Percentiles rank a stretch among this genome's conserved stretches.
Evolutionary conservation across 1,140 invertebrate species (phyloP).

Genomic region (Drosophila pectinifera): DNA sequence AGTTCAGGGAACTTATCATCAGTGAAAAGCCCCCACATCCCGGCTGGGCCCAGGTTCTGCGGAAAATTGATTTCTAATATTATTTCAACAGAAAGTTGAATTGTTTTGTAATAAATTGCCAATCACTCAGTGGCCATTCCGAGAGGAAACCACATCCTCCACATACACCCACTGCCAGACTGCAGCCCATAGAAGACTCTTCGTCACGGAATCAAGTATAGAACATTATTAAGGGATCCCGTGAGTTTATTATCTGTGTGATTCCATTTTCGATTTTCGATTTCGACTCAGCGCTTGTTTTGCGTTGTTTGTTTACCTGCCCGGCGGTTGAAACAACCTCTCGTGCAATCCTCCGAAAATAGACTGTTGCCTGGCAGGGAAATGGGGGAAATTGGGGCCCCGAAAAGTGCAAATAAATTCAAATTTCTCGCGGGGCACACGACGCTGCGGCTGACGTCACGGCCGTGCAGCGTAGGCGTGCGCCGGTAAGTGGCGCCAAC

Average conservation of each 20-base stretch:
- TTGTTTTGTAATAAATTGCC: conserved; percentile 56
- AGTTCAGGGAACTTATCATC: conserved; percentile 48
- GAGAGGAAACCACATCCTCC: conserved; percentile 21
- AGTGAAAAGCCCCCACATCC: conserved; percentile 9
- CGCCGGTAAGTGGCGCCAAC: conserved; percentile 48
- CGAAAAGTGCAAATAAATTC: conserved; percentile 37
- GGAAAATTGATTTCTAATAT: conserved; percentile 45
- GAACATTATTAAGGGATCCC: conserved; percentile 72
- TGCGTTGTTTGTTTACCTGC: conserved; percentile 66
- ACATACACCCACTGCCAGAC: conserved; percentile 13
- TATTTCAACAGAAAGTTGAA: conserved; percentile 46
- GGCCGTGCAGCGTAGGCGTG: conserved; percentile 38
- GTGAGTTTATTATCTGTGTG: conserved; percentile 11
- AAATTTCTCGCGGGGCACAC: conserved; percentile 42
- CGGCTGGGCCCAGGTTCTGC: conserved; percentile 2
- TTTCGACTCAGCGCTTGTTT: conserved; percentile 36
- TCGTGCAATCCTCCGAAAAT: conserved; percentile 73
- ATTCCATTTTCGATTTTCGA: conserved; percentile 29
- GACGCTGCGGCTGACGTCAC: conserved; percentile 53
- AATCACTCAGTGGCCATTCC: conserved; percentile 47
- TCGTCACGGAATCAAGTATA: conserved; percentile 71
- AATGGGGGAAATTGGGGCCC: conserved; percentile 4
- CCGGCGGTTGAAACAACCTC: conserved; percentile 50
- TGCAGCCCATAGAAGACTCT: conserved; percentile 15
- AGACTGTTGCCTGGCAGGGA: conserved; percentile 50